Base-by-base conservation (phyloP, 2,797 vertebrate genomes). In the Dermochelys coriacea region DNA sequence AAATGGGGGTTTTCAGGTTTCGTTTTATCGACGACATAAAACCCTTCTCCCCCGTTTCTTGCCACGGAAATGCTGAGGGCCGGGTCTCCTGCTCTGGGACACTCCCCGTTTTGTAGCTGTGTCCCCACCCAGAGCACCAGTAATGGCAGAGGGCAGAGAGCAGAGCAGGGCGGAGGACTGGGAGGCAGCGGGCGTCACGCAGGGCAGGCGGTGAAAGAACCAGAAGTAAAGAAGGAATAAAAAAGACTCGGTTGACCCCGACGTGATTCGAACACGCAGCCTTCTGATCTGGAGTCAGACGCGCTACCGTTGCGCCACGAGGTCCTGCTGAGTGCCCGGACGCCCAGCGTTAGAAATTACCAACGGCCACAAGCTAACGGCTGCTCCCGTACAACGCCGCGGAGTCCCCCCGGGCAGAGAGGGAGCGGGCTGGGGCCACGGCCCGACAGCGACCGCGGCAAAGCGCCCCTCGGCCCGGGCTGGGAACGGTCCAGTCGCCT, bases 181-280 rank as follows among this genome's bases (percentile, higher is more conserved):
- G 27, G 57, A 31, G 29, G 57, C 57, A 31, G 57, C 6, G 3
- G 4, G 31, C 3, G 6, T 16, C 16, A 15, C 68, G 19, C 64
- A 5, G 18, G 5, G n/a, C 19, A 5, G 1, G 1, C 0, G 0
- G 0, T 10, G 4, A 19, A 12, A 0, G 5, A 0, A 0, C 8
- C 5, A 79, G 27, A 45, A 19, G 8, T 47, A 2, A 45, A 0
- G 1, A 3, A 23, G 2, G 0, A n/a, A 19, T 68, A 0, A 49
- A 15, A 0, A 0, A 7, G 3, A 0, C 0, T 0, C 0, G 0
- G 0, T 0, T 98, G 98, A 98, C 98, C 98, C 98, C 98, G 98
- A 98, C 98, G 98, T 98, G 98, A 98, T 98, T 98, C 98, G 98
- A 98, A 98, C 98, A 98, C 98, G 98, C 98, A 98, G 98, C 98